Evolutionary conservation across 2,888 invertebrate genomes (phyloP).

Genomic region (Himalopsyche japonica): DNA sequence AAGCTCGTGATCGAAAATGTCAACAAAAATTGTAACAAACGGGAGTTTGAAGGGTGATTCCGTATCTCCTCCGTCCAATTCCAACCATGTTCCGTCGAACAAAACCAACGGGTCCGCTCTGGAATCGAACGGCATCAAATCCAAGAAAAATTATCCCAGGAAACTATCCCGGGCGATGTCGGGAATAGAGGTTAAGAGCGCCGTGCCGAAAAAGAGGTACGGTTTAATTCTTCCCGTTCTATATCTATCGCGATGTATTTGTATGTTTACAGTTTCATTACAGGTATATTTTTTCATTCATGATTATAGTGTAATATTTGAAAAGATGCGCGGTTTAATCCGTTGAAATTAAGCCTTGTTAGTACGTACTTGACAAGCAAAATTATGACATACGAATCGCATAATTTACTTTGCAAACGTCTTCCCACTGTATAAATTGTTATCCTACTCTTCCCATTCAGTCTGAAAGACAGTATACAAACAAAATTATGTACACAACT

Average conservation of each 20-base stretch:
- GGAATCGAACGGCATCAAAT: not conserved
- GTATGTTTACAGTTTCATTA: not conserved
- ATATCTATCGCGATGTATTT: not conserved
- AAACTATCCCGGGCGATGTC: constrained; percentile 41
- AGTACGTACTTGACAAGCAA: not conserved
- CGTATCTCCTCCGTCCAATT: not conserved
- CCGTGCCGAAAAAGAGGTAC: constrained; percentile 55
- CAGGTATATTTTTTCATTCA: not conserved
- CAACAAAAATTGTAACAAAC: constrained; percentile 14
- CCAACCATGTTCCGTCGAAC: not conserved
- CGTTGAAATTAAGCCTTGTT: not conserved
- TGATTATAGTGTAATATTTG: not conserved
- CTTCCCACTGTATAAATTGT: not conserved
- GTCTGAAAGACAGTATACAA: too few species aligned
- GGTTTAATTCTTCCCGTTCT: not conserved
- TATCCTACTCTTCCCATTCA: not conserved
- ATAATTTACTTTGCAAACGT: not conserved
- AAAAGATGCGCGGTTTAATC: not conserved
- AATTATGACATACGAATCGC: not conserved
- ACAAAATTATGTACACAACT: too few species aligned
- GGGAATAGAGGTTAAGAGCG: constrained; percentile 58
- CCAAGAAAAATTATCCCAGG: constrained; percentile 18
- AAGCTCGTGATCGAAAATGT: constrained; percentile 18
- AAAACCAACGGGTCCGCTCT: not conserved
- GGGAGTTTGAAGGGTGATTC: constrained; percentile 7